phyloP scores from a whole-genome alignment of 92 coral and sea anemone species.

The Porites divaricata region DNA sequence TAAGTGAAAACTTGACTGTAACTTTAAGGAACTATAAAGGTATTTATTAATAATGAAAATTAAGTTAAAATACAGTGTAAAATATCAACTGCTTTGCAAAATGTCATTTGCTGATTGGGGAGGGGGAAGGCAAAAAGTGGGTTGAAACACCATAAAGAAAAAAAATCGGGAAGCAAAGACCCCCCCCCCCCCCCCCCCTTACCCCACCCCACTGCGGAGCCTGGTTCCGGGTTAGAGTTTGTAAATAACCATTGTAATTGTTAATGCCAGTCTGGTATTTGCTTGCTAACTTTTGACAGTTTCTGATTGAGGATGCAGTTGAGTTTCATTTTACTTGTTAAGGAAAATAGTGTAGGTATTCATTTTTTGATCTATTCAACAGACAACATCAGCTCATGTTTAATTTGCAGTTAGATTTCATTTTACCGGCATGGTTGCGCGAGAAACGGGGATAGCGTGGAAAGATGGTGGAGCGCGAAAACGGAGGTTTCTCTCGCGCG shows the following conservation, averaged over 20 bases:
- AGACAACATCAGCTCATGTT: not conserved
- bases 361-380: not conserved
- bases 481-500: too few relatives aligned
- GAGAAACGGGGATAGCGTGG: too few relatives aligned
- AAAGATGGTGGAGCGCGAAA: too few relatives aligned
- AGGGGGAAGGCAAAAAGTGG: too few relatives aligned
- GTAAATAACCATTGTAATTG: not conserved
- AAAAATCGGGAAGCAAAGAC: too few relatives aligned
- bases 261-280: not conserved
- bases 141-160: too few relatives aligned
- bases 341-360: not conserved
- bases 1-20: not conserved
- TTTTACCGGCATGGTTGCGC: too few relatives aligned
- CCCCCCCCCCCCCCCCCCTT: too few relatives aligned
- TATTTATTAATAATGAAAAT: conserved; percentile 16
- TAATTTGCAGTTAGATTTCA: not conserved
- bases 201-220: too few relatives aligned
- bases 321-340: not conserved
- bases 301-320: not conserved
- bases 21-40: not conserved
- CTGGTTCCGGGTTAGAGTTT: too few relatives aligned
- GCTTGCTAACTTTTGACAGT: conserved; percentile 1
- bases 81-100: not conserved
- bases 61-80: not conserved
- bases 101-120: not conserved